Conservation (phyloP, 2,113 vertebrate genomes). For the Pampusana beccarii region DNA sequence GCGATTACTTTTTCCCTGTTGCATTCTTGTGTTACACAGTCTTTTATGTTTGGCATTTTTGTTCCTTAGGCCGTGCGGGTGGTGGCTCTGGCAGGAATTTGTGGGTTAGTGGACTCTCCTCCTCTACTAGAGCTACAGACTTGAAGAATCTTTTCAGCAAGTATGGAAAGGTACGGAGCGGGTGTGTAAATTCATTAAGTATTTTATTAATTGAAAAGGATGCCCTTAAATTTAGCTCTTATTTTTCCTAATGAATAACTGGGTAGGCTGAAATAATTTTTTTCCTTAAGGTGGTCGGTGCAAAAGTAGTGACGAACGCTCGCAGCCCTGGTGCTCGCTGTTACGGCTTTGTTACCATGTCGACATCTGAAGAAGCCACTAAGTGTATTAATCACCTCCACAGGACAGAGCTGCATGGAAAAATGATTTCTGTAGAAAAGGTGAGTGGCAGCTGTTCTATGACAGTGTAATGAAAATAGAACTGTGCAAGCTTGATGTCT, state of each 20-base stretch:
- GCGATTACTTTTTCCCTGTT: background rate
- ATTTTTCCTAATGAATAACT: background rate
- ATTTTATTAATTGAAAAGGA: background rate
- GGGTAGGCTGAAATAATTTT: background rate
- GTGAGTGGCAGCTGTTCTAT: conserved; percentile 56
- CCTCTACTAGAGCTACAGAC: conserved; percentile 94
- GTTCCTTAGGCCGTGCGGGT: conserved; percentile 63
- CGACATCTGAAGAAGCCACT: conserved; percentile 90
- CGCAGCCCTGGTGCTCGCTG: conserved; percentile 95
- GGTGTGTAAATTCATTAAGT: background rate
- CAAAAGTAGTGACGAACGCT: conserved; percentile 97
- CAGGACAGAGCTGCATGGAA: conserved; percentile 93
- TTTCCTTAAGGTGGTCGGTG: conserved; percentile 87
- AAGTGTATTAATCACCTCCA: conserved; percentile 93
- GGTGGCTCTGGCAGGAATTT: conserved; percentile 84
- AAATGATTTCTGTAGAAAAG: conserved; percentile 97
- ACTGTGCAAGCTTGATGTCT: background rate
- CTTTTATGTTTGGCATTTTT: background rate
- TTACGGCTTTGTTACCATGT: conserved; percentile 98
- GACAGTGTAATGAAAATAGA: background rate
- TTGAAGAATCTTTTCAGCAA: conserved; percentile 98
- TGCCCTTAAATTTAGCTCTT: background rate
- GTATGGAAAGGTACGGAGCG: conserved; percentile 87
- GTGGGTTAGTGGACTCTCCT: conserved; percentile 96
- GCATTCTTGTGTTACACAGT: background rate